Base-by-base conservation (phyloP, 2,888 invertebrate genomes). In the Tortrix viridana region DNA sequence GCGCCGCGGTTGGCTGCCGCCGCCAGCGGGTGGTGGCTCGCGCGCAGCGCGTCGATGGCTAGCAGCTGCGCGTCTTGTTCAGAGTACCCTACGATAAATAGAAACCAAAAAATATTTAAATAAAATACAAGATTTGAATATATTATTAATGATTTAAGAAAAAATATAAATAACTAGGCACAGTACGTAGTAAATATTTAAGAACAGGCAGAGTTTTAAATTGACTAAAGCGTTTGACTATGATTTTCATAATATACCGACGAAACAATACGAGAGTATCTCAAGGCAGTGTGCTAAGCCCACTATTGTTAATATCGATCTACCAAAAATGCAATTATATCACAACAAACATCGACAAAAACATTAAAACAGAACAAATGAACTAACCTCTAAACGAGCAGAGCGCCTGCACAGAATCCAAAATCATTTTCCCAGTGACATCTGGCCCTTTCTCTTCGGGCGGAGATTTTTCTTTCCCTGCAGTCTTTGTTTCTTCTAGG, bases 11-110 rank as follows among this genome's bases (percentile, higher is more conserved):
- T 90, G 23, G 93, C 87, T 20, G 88, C 86, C 22, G 92, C 88
- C 43, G 96, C 93, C 43, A 94, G 93, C 1, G 96, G 96, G 84
- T 97, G 96, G 85, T 98, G 97, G 54, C 95, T 93, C 46, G 96
- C 93, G 14, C 95, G 88, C 23, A 98, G 81, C 5, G 95, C 90
- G 63, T 95, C 95, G 60, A 96, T 79, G 0, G 95, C 95, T 50
- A 97, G 81, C 7, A 84, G 77, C 70, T 95, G 91, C 0, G 93
- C 89, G 77, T 96, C 95, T 71, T 91, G 88, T 50, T 77, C 65
- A 43, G 83, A 67, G 76, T 89, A 84, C 65, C 84, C 82, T 94
- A 81, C 3, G 18, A 20, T 5, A 18, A 5, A 19, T 2, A 18
- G 0, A 7, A 2, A 38, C 14, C 3, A 9, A 7, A 12, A 7